Base-by-base conservation (phyloP, 2,113 vertebrate genomes). In the Syngnathus typhle region DNA sequence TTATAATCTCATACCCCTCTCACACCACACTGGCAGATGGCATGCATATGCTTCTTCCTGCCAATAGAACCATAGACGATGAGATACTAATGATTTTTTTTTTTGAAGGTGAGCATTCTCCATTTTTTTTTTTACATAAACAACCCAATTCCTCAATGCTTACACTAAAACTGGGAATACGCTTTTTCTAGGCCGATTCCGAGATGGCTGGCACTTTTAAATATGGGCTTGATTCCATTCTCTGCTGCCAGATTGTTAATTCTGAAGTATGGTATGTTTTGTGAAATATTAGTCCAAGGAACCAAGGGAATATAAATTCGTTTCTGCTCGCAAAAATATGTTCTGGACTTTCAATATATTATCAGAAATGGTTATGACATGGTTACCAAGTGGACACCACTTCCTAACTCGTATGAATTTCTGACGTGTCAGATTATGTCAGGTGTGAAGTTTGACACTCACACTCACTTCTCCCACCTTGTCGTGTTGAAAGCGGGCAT, bases 1-100 rank as follows among this genome's bases (percentile, higher is more conserved):
- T 87, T 85, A 87, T 84, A 89, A 86, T 86, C 82, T 84, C 82
- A 78, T 77, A 77, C 71, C 64, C 81, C 73, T 82, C 85, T 88
- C 75, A 68, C 71, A 79, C 86, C 69, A 75, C 84, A 75, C 72
- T 72, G 74, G 80, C 85, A 86, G 82, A 82, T 83, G 84, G 81
- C 71, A 67, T 58, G 76, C 73, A 76, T 78, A 75, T n/a, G 65
- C 69, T 66, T 82, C 72, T 52, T 55, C 39, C 54, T 82, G 70
- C 76, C 64, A 79, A 78, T 61, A 67, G 74, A 64, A 79, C 69
- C 69, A 68, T 55, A 73, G 66, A 83, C 78, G 68, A 64, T 68
- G 71, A 67, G 67, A 69, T 76, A 80, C 73, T 70, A 69, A 75
- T 72, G 67, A 76, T 78, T 71, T 68, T 47, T 44, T 47, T 44